Evolutionary conservation across 2,113 vertebrate species (phyloP), one percentile per base, ranked within the genome.

Genomic region (Siniperca chuatsi): DNA sequence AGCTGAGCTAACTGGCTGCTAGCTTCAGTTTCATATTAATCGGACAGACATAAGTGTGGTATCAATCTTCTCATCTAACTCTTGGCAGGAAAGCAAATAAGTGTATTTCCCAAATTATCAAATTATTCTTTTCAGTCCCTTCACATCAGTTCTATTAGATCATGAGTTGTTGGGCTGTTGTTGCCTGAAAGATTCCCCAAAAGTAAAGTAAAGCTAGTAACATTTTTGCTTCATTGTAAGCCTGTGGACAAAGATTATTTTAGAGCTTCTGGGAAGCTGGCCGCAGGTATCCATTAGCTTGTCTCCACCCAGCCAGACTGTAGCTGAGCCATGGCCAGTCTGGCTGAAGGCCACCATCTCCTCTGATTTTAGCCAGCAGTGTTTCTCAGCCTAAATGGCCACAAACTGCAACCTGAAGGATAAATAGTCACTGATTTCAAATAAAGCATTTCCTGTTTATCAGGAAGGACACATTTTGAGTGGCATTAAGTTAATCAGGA

Each of bases 231-330:
- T 79, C n/a, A 61, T 68, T 68, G 29, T 78, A 37, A 84, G 66
- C 62, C 50, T n/a, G 37, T 67, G 64, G 21, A 57, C 6, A 54
- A 21, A 79, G 35, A 83, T 64, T 6, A 69, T 33, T 69, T 78
- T 23, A 54, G 70, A 50, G 72, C 54, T 48, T 78, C 71, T 64
- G n/a, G n/a, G 69, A 69, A 62, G 60, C 74, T 54, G 40, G 21
- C 66, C 33, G 16, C 52, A 4, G 70, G 13, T 65, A 6, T 82
- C 69, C 25, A 35, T 64, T 46, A 37, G 58, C 55, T 83, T 25
- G 84, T 91, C 89, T 92, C 91, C 90, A 90, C 90, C 44, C 40
- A 75, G 87, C 62, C 75, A 52, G 68, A 48, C 46, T 87, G 74
- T 57, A 61, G 62, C 71, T 78, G 78, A 29, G 44, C 50, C 42